Evolutionary conservation across 2,113 vertebrate species (phyloP).

Genomic region (Potamarius usumacintae): DNA sequence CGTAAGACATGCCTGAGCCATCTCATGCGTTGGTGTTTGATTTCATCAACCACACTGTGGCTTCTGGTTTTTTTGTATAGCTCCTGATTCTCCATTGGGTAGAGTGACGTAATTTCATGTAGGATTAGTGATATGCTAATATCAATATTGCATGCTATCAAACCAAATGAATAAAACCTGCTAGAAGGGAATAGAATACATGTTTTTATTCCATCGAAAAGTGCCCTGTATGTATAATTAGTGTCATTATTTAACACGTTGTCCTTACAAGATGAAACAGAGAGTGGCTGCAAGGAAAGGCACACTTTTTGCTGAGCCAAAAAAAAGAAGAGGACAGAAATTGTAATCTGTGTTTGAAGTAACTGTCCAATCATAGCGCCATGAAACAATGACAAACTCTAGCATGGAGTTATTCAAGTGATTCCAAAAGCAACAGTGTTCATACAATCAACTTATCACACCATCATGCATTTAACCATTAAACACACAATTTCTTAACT

Average conservation of each 20-base stretch:
- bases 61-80: too few species aligned
- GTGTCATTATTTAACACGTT: not conserved
- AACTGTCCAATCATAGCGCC: not conserved
- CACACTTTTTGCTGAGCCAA: not conserved
- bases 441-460: not conserved
- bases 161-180: too few species aligned
- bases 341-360: not conserved
- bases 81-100: too few species aligned
- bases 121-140: too few species aligned
- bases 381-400: not conserved
- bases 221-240: too few species aligned
- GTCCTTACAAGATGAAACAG: not conserved
- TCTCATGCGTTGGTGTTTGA: too few species aligned
- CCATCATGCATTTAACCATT: not conserved
- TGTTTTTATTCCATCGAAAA: too few species aligned
- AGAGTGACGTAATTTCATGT: too few species aligned
- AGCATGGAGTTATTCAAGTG: not conserved
- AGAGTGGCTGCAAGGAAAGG: not conserved
- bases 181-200: too few species aligned
- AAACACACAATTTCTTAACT: not conserved
- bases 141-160: too few species aligned
- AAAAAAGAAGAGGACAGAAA: not conserved
- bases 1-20: too few species aligned
- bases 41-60: too few species aligned
- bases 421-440: not conserved